phyloP scores from a whole-genome alignment of 2,888 invertebrate genomes.

The Pseudococcus viburni region DNA sequence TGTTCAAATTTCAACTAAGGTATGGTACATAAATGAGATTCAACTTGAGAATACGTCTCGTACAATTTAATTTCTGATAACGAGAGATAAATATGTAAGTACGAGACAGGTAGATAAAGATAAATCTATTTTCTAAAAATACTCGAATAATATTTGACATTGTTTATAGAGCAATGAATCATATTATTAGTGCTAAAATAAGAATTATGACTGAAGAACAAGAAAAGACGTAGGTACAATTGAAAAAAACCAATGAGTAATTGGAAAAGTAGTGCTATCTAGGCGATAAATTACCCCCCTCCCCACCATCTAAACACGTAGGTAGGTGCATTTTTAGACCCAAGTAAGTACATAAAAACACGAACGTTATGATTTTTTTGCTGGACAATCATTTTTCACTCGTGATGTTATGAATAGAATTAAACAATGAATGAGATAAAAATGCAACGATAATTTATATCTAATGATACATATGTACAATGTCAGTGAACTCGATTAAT shows the following conservation, averaged over 20 bases:
- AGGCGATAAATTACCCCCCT: background rate
- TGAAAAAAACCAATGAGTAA: background rate
- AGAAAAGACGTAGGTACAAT: background rate
- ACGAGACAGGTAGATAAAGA: background rate
- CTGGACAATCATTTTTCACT: background rate
- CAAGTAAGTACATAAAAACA: background rate
- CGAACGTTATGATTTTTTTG: background rate
- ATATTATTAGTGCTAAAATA: background rate
- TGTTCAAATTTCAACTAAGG: too few species aligned
- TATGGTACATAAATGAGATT: too few species aligned
- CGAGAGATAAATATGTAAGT: background rate
- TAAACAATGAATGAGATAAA: background rate
- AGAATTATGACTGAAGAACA: background rate
- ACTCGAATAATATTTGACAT: background rate
- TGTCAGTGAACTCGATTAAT: constrained; percentile 20
- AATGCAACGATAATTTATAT: background rate
- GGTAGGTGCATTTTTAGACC: background rate
- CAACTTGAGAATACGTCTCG: background rate
- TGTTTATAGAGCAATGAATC: background rate
- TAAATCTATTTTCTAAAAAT: background rate
- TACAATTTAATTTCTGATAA: background rate
- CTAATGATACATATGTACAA: constrained; percentile 36
- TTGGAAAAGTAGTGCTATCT: background rate
- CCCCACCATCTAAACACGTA: background rate
- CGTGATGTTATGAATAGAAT: background rate